Conservation (phyloP, 2,888 invertebrate species). For the Drosophila rubida region DNA sequence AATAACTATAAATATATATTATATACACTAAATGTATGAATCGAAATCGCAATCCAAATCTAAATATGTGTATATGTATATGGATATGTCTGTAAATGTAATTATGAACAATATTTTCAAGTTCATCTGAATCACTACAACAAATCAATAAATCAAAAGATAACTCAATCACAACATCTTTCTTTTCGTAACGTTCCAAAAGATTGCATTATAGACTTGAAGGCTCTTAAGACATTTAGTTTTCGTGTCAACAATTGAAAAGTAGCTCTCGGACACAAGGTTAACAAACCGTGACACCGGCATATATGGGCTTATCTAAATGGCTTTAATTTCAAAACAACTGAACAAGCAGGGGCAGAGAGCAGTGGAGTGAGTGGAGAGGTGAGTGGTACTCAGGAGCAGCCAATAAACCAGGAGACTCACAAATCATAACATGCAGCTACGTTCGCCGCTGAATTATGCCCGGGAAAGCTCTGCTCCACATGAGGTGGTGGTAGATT, state of each 20-base stretch:
- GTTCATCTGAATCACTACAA: conserved; percentile 79
- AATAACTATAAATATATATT: conserved; percentile 21
- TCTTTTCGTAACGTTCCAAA: no score
- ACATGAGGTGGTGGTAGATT: conserved; percentile 9
- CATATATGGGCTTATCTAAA: conserved; percentile 43
- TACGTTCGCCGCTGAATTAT: conserved; percentile 75
- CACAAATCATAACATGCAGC: conserved; percentile 74
- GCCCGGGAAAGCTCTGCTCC: conserved; percentile 38
- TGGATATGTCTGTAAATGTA: conserved; percentile 66
- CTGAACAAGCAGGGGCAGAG: conserved; percentile 30
- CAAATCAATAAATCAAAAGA: conserved; percentile 76
- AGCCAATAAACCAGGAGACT: conserved; percentile 64
- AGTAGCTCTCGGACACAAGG: not conserved
- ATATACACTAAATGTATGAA: conserved; percentile 15
- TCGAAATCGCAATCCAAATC: conserved; percentile 1
- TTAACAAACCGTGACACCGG: conserved; percentile 1
- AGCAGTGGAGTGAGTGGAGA: not conserved
- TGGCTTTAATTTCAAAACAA: conserved; percentile 40
- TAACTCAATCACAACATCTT: conserved; percentile 22
- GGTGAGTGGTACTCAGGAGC: conserved; percentile 25
- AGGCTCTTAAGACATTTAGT: no score
- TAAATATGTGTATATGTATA: conserved; percentile 33
- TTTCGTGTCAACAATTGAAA: no score
- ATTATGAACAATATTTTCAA: conserved; percentile 75
- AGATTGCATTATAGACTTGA: no score